Evolutionary conservation across 1,140 invertebrate genomes (phyloP), one percentile per base, ranked within the genome.

Genomic region (Phortica variegata): DNA sequence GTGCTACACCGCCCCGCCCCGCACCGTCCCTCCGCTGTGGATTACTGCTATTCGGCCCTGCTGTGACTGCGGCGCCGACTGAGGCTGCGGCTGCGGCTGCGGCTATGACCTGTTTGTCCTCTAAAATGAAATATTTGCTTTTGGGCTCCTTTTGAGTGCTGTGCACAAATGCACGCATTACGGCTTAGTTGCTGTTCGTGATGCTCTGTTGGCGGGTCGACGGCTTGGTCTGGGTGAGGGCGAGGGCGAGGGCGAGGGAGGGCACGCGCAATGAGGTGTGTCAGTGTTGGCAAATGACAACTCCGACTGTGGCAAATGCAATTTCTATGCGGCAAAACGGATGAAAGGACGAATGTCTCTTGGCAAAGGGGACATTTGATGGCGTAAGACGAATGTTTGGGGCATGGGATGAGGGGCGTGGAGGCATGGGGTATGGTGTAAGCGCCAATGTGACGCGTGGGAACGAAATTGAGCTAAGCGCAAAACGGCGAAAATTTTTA

Each of bases 91-190:
- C 33, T 6, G 4, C 8, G 7, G 4, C 33, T 34, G 66, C 66
- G 62, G 68, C 68, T 34, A 36, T 71, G 68, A 71, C 68, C 68
- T 71, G 68, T 71, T 71, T 65, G 68, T 72, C 68, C 68, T 71
- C 68, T 68, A 71, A 71, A 71, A 63, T 71, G 68, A 71, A 71
- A 71, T 71, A 71, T 69, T 69, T 71, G 60, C 47, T 48, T 48
- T 39, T 31, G 46, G 39, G 29, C 20, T 6, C 36, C 23, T 26
- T 26, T 5, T 26, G 23, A 26, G 23, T 26, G 23, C 10, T n/a
- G n/a, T n/a, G n/a, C n/a, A n/a, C n/a, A n/a, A n/a, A n/a, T n/a
- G n/a, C n/a, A n/a, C n/a, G n/a, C n/a, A n/a, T n/a, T 34, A 15
- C 33, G 33, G 4, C 12, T 29, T 29, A 29, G 26, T 29, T 29